These are phyloP conservation scores for Lochmaea capreae DNA, from an alignment of 2,888 invertebrate species.

Conservation along the genomic window DNA sequence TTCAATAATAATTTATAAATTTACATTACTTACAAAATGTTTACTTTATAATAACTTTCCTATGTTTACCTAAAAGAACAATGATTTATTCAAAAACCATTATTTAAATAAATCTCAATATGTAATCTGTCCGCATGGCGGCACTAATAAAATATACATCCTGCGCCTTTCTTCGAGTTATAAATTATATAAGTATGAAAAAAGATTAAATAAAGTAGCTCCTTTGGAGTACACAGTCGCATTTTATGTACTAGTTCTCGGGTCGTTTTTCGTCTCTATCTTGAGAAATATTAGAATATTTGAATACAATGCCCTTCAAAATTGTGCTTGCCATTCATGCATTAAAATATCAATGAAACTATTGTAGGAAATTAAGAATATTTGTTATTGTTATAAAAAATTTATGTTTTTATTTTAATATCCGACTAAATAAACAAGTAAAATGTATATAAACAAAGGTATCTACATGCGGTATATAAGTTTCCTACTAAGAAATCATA, in stretches of 20 bases:
- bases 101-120: constrained; percentile 39
- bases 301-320: not conserved
- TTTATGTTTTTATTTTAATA: too few species aligned
- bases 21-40: constrained; percentile 29
- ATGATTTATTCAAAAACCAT: constrained; percentile 39
- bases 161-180: constrained; percentile 41
- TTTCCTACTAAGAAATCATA: too few species aligned
- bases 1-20: constrained; percentile 26
- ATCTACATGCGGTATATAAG: too few species aligned
- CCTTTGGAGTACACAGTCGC: constrained; percentile 35
- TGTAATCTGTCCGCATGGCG: constrained; percentile 36
- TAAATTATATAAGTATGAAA: constrained; percentile 40
- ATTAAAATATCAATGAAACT: too few species aligned
- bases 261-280: constrained; percentile 22
- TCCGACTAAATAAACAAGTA: too few species aligned
- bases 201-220: constrained; percentile 35
- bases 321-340: not conserved
- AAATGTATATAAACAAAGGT: too few species aligned
- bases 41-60: constrained; percentile 33
- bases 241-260: constrained; percentile 22
- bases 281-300: constrained; percentile 11
- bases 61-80: constrained; percentile 35
- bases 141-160: constrained; percentile 44
- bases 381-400: too few species aligned
- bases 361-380: too few species aligned